Conservation (phyloP, 2,888 invertebrate species). For the Brachyopa scutellaris region DNA sequence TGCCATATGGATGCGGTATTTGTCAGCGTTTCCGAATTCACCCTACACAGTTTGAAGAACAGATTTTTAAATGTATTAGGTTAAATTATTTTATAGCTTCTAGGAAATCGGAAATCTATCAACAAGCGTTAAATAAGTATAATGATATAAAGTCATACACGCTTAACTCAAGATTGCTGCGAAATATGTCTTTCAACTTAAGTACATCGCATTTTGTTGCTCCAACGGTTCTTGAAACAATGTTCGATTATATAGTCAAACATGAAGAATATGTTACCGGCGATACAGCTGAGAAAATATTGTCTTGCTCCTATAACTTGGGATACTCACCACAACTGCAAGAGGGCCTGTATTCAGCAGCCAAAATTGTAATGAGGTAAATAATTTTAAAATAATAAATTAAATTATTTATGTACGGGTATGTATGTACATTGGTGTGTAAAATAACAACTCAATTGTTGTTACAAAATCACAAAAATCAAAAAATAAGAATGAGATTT, state of each 20-base stretch:
- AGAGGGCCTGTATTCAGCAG: slow-evolving; percentile 80
- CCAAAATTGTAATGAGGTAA: slow-evolving; percentile 82
- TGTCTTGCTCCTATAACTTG: slow-evolving; percentile 82
- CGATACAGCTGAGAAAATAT: slow-evolving; percentile 83
- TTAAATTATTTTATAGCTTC: too few relatives aligned
- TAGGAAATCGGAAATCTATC: slow-evolving; percentile 78
- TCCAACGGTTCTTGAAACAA: slow-evolving; percentile 82
- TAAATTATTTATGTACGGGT: too few relatives aligned
- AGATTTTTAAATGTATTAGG: too few relatives aligned
- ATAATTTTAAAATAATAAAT: too few relatives aligned
- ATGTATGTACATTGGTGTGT: too few relatives aligned
- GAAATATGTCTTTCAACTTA: slow-evolving; percentile 82
- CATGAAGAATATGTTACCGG: slow-evolving; percentile 82
- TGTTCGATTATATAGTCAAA: slow-evolving; percentile 82
- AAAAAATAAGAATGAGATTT: too few relatives aligned
- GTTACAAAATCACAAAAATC: too few relatives aligned
- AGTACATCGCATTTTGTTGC: slow-evolving; percentile 80
- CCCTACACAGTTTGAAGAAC: too few relatives aligned
- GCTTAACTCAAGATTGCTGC: slow-evolving; percentile 82
- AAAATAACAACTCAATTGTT: too few relatives aligned
- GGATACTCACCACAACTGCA: slow-evolving; percentile 82
- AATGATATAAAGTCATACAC: slow-evolving; percentile 76
- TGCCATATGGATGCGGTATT: too few relatives aligned
- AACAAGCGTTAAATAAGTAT: slow-evolving; percentile 80
- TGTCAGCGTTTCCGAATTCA: too few relatives aligned